Base-by-base conservation (phyloP, 2,113 vertebrate species). In the Epinephelus lanceolatus region DNA sequence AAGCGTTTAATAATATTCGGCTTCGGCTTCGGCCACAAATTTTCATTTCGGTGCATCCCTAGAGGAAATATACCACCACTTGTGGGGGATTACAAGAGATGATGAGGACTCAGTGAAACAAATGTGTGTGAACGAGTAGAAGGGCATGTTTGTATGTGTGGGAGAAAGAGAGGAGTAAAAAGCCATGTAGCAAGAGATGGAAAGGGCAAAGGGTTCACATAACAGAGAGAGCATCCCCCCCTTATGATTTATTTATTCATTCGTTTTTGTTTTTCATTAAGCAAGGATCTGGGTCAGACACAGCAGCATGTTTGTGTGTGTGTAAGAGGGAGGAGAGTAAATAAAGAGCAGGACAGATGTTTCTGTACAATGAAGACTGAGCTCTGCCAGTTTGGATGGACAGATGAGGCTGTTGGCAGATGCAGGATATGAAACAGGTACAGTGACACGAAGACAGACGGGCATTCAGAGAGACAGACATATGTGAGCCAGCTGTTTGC, bases 401-500 rank as follows among this genome's bases (percentile, higher is more conserved):
- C 40, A 40, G 63, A 66, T 15, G 49, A 70, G 59, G 33, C 45
- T 27, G 68, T 27, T 49, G 49, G 12, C 81, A 85, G 72, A 86
- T 73, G 73, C 72, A 78, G 62, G 68, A 67, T 74, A 56, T 72
- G 56, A 78, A 56, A 55, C 61, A 14, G 80, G 25, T 37, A 49
- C 73, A 66, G 61, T 65, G 67, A 60, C 60, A 51, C 23, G 33
- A 23, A 70, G 78, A 60, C 56, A 78, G 68, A 57, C 60, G 3
- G 70, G 40, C 25, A 57, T 56, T 76, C 40, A 85, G 70, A 59
- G n/a, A 83, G 25, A 55, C 40, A 33, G 30, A 67, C 79, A 47
- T 30, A 57, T 90, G 73, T 65, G 76, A 81, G 74, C 27, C 86
- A 87, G 89, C 73, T 88, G 85, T 83, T 81, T 65, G 25, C 51